phyloP scores from a whole-genome alignment of 2,113 vertebrate species.

The Pygathrix nemaeus region DNA sequence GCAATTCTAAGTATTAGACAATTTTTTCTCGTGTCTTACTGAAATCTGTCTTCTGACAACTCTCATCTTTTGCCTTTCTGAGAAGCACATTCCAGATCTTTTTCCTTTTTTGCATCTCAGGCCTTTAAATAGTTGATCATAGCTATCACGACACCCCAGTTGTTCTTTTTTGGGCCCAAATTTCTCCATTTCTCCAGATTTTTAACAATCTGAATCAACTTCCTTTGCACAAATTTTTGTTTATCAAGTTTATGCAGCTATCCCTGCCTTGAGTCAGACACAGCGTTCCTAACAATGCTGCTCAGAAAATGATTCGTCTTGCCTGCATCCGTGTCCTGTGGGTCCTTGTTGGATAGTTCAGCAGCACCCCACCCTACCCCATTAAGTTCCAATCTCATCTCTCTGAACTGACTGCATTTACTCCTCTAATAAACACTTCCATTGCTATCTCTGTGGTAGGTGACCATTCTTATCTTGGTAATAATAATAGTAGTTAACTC shows the following conservation, averaged over 20 bases:
- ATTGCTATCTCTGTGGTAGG: neutral
- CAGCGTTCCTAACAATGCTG: neutral
- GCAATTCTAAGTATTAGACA: neutral
- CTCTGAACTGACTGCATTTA: neutral
- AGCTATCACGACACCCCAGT: neutral
- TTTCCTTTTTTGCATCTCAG: neutral
- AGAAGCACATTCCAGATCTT: neutral
- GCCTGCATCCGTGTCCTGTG: rapidly evolving
- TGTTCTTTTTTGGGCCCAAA: neutral
- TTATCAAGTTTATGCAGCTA: neutral
- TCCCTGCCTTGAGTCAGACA: neutral
- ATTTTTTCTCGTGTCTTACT: neutral
- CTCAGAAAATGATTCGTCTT: neutral
- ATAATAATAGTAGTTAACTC: neutral
- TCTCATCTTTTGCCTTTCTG: neutral
- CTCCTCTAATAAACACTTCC: too few species aligned
- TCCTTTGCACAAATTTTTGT: neutral
- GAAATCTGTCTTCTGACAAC: neutral
- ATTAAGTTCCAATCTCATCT: neutral
- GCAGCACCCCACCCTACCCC: too few species aligned
- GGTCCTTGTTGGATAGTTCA: neutral
- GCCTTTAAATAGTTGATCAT: neutral
- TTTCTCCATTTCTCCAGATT: neutral
- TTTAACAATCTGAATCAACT: neutral
- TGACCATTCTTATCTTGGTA: neutral